Evolutionary conservation across 2,113 vertebrate species (phyloP), one percentile per base, ranked within the genome.

Genomic region (Clarias gariepinus): DNA sequence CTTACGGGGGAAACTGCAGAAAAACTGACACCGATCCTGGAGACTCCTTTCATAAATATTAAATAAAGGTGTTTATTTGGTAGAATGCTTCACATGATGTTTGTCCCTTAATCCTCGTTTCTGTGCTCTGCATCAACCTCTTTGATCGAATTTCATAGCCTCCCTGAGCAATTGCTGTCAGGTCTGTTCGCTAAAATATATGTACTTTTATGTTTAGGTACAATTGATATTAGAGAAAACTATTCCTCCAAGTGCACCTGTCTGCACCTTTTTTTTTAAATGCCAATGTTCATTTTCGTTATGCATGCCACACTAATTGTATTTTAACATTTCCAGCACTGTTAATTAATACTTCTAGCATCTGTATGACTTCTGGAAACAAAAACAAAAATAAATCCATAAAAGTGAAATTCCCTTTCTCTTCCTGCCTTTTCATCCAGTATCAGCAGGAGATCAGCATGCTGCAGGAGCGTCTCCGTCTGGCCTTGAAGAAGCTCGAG

Each of bases 391-490:
- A 66, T n/a, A 36, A 82, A 18, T 52, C 63, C 41, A 19, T 36
- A 23, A 57, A 77, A 53, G 47, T 78, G 21, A 13, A 10, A 33
- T 83, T 71, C 52, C 15, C 36, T 86, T 36, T 57, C 61, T 64
- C 33, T 16, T 7, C 25, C 1, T 18, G 25, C 30, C 16, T 25
- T n/a, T 66, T 47, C 30, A 10, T 85, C 10, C 89, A 97, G 96
- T 96, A 96, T 92, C 94, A 97, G 94, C 97, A 99, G 95, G 98
- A 99, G 93, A 95, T 99, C 16, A 95, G 95, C 0, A 90, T 98
- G 91, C 96, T 99, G 81, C 98, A 99, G 93, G 98, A 99, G 92
- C 98, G 98, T 92, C 91, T 99, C 79, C 95, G 97, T 1, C 94
- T 97, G 60, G 97, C 97, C 10, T 95, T 94, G 71, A 94, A 97